phyloP scores from a whole-genome alignment of 2,888 invertebrate species.

The Macrosoma leucophasiata region DNA sequence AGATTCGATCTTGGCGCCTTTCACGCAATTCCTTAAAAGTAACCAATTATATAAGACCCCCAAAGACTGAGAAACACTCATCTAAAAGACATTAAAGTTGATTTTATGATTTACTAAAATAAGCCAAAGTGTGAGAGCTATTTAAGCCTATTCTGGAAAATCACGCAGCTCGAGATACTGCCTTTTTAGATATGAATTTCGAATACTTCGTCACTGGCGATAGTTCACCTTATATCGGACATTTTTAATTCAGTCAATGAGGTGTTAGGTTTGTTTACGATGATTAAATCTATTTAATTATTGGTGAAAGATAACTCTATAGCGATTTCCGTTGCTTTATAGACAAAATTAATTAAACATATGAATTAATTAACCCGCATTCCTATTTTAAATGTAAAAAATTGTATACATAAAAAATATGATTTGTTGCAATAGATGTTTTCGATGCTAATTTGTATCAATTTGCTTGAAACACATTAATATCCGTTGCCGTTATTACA shows the following conservation, averaged over 20 bases:
- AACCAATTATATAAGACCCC: conserved; percentile 19
- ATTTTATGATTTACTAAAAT: no score
- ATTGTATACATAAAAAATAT: no score
- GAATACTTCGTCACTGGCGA: no score
- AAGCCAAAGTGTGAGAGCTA: no score
- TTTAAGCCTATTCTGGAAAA: no score
- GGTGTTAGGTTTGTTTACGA: conserved; percentile 38
- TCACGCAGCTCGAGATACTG: no score
- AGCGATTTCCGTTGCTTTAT: conserved; percentile 22
- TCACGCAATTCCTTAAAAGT: conserved; percentile 20
- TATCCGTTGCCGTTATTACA: neutral
- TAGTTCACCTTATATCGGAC: conserved; percentile 16
- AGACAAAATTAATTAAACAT: conserved; percentile 31
- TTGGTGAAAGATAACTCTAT: conserved; percentile 38
- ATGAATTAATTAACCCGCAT: conserved; percentile 27
- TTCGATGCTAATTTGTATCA: neutral
- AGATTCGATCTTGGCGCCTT: conserved; percentile 24
- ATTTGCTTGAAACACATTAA: conserved; percentile 1
- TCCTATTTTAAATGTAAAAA: conserved; percentile 22
- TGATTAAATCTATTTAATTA: conserved; percentile 34
- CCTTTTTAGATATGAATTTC: no score
- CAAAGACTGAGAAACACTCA: no score
- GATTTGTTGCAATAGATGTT: no score
- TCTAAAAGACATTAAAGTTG: no score
- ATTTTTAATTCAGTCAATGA: conserved; percentile 19